Evolutionary conservation across 2,888 invertebrate genomes (phyloP), one percentile per base, ranked within the genome.

Genomic region (Rhagium mordax): DNA sequence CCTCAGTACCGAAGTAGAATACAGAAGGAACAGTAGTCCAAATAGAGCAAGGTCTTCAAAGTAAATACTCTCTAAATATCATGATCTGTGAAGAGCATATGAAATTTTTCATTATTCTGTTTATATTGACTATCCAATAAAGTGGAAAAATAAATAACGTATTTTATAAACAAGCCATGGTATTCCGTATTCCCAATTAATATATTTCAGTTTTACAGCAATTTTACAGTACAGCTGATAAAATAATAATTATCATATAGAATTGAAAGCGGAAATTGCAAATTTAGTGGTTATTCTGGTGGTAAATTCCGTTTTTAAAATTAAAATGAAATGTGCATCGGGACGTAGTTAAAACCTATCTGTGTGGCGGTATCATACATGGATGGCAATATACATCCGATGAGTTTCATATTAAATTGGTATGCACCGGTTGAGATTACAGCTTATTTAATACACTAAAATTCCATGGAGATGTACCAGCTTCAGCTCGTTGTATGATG

Each of bases 341-440:
- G 81, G 71, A 82, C 83, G 83, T 83, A 81, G 76, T 78, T 82
- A 83, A 84, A 83, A 41, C 67, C 61, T 78, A 83, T 79, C 76
- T 75, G 74, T 79, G 77, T 72, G 76, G 21, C 61, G 21, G 27
- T 74, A 76, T 76, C 75, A 72, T 74, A 77, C 75, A 68, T 62
- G 73, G 74, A 71, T 74, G 76, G 81, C 80, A 82, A 82, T 82
- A 77, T 69, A 82, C 81, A 80, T 82, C 83, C 83, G 83, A 83
- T 81, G 82, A 83, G 81, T 83, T 83, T 82, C 81, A 83, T 85
- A 84, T 84, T 83, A 83, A 84, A 84, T 83, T 81, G 81, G 80
- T 77, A 82, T 80, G 81, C 81, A 82, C 80, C 82, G 79, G 78
- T 75, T 72, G 75, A 71, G 81, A 78, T 82, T 81, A 81, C 76